Base-by-base conservation (phyloP, 2,113 vertebrate species). In the Ophthalmolycus amberensis region DNA sequence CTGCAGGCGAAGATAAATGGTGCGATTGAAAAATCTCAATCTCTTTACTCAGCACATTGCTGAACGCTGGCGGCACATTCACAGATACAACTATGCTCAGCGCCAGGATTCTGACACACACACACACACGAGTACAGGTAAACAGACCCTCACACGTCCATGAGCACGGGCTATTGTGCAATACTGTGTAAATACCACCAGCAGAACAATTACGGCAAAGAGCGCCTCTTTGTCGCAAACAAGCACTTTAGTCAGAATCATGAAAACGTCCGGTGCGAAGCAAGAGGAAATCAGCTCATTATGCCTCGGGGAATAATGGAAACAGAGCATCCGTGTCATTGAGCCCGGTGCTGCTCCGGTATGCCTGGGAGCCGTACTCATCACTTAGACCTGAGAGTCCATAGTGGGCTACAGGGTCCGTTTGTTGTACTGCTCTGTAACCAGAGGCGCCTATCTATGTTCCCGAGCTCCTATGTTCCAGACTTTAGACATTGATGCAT, bases 141-240 rank as follows among this genome's bases (percentile, higher is more conserved):
- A 86, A 89, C 79, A 74, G 70, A 78, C 15, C 15, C 32, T 9
- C 72, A 42, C 75, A 80, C 54, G 50, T 40, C 79, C 56, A 84
- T 58, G 74, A 86, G 85, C 75, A 82, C 14, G 11, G 68, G 52
- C 50, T 77, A 74, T 77, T 82, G 79, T 73, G 80, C 58, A 66
- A 60, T 80, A 59, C 69, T 40, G 58, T 64, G 81, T 82, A 34
- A 87, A 85, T 76, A 86, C 75, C 15, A 89, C 46, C 32, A 74
- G 75, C 60, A 59, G 62, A 74, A 81, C 83, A 93, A 93, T 95
- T 91, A 93, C 63, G 37, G 79, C 75, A 90, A 91, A 80, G 76
- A 86, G 70, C 25, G 52, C 59, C 64, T 76, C 68, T 77, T 63
- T 85, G 75, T 85, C 16, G 34, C 83, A 93, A 90, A 91, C 52